Conservation (phyloP, 2,113 vertebrate genomes). For the Cairina moschata region DNA sequence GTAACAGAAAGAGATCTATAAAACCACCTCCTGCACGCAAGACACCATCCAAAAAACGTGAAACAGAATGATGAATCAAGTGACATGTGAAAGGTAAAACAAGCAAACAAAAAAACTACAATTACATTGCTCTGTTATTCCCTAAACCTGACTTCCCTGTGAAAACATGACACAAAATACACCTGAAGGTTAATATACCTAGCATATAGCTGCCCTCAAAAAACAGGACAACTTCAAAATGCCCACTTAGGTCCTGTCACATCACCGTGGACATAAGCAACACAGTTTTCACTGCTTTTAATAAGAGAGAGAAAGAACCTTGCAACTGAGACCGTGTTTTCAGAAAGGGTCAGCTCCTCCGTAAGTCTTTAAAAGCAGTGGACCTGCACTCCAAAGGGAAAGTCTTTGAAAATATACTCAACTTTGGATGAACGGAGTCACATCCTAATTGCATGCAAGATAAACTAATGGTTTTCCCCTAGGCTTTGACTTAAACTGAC, state of each 20-base stretch:
- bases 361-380: not conserved
- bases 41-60: not conserved
- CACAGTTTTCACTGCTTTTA: not conserved
- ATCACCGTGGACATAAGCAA: not conserved
- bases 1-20: not conserved
- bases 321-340: no score
- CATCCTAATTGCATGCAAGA: not conserved
- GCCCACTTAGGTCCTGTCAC: accelerated
- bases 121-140: not conserved
- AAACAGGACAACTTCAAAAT: not conserved
- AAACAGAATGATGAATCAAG: not conserved
- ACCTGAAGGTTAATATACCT: not conserved
- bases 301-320: not conserved
- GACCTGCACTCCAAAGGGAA: not conserved
- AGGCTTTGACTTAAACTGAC: not conserved
- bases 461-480: not conserved
- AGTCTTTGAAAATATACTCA: not conserved
- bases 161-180: not conserved
- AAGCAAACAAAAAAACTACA: not conserved
- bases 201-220: not conserved
- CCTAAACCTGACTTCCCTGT: not conserved
- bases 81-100: not conserved
- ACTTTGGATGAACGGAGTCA: not conserved
- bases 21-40: not conserved
- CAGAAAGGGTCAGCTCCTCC: no score